These are phyloP conservation scores for Chionomys nivalis DNA, from an alignment of 2,113 vertebrate genomes.

Conservation along the genomic window DNA sequence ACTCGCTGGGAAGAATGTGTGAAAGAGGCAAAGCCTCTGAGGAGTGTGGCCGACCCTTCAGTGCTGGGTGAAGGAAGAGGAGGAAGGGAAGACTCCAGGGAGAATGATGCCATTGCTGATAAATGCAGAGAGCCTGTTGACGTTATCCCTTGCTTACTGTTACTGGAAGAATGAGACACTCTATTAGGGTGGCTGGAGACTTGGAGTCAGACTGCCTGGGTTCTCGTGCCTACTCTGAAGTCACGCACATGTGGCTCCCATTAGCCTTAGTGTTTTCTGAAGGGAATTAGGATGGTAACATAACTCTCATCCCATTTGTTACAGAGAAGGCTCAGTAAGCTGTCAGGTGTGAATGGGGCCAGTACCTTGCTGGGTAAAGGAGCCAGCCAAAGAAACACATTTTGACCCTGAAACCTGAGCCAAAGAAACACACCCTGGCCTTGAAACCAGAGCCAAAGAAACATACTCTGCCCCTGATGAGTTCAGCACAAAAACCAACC, in stretches of 20 bases:
- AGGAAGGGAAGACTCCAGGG: fast-evolving
- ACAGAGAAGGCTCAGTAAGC: background rate
- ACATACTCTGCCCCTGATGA: background rate
- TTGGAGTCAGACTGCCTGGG: background rate
- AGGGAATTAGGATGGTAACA: too few relatives aligned
- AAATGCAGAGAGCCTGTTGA: background rate
- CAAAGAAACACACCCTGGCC: too few relatives aligned
- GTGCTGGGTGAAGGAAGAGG: background rate
- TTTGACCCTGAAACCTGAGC: too few relatives aligned
- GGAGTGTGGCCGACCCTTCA: background rate
- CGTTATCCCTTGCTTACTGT: background rate
- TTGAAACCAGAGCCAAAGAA: too few relatives aligned
- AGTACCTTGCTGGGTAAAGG: background rate
- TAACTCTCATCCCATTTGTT: background rate
- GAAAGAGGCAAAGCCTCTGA: background rate
- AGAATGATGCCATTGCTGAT: fast-evolving
- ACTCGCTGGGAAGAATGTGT: fast-evolving
- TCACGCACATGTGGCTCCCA: fast-evolving
- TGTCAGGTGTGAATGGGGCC: too few relatives aligned
- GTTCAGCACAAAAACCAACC: background rate
- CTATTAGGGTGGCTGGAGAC: fast-evolving
- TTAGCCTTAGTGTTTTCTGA: background rate
- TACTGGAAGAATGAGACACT: background rate
- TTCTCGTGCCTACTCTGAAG: too few relatives aligned
- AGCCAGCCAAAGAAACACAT: background rate